Conservation (phyloP, 2,113 vertebrate genomes). For the Neotragus pygmaeus region DNA sequence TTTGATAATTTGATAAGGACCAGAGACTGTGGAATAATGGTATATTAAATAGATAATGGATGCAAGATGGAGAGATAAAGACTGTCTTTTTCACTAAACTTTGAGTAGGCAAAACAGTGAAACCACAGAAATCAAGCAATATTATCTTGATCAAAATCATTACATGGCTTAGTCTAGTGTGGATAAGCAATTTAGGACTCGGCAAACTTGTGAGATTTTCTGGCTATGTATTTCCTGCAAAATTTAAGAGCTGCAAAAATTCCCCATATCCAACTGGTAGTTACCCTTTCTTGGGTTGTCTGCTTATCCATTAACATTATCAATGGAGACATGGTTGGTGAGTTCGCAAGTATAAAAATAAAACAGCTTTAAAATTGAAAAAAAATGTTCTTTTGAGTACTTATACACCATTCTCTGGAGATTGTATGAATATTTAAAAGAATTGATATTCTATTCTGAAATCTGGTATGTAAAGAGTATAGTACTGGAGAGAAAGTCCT, state of each 20-base stretch:
- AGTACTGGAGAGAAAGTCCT: neutral
- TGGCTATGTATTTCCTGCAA: neutral
- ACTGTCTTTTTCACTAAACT: neutral
- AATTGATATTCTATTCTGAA: neutral
- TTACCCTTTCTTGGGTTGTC: neutral
- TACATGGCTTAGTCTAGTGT: neutral
- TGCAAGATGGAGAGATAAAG: neutral
- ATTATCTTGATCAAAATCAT: neutral
- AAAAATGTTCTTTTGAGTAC: neutral
- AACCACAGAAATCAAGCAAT: neutral
- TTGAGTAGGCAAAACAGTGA: neutral
- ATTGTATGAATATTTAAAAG: neutral
- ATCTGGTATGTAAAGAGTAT: neutral
- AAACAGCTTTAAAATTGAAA: neutral
- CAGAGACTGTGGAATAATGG: neutral
- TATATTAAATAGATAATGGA: neutral
- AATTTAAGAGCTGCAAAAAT: neutral
- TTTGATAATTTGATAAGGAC: neutral
- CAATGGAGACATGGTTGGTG: neutral
- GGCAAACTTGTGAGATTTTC: neutral
- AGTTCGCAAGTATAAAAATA: neutral
- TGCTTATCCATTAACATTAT: neutral
- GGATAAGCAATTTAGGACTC: neutral
- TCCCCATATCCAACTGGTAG: neutral
- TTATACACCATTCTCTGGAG: neutral